These are phyloP conservation scores for Selene dorsalis DNA, from an alignment of 2,797 vertebrate genomes.

Conservation along the genomic window DNA sequence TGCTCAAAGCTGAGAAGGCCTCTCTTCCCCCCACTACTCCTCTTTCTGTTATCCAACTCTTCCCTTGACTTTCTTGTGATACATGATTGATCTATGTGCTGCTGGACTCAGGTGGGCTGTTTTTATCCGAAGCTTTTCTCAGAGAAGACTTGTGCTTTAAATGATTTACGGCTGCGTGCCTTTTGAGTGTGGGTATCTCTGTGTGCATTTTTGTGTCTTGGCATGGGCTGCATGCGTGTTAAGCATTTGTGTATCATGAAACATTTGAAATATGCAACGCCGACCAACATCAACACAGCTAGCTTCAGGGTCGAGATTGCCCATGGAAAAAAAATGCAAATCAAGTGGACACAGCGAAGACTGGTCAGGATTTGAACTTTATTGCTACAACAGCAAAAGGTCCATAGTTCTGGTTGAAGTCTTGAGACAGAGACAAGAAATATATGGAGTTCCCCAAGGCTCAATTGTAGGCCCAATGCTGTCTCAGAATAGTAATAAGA, in stretches of 20 bases:
- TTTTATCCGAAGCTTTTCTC: slow-evolving; percentile 75
- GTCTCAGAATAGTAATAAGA: slow-evolving; percentile 57
- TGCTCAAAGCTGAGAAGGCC: slow-evolving; percentile 53
- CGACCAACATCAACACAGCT: slow-evolving; percentile 17
- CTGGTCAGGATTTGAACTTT: background rate
- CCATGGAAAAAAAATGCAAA: slow-evolving; percentile 29
- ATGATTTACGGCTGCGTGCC: slow-evolving; percentile 79
- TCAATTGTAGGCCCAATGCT: slow-evolving; percentile 52
- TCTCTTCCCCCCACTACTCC: slow-evolving; percentile 23
- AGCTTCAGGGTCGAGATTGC: slow-evolving; percentile 10
- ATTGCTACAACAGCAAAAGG: background rate
- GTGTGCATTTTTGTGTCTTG: slow-evolving; percentile 44
- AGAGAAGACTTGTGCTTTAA: slow-evolving; percentile 73
- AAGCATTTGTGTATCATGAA: slow-evolving; percentile 58
- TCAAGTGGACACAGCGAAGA: background rate
- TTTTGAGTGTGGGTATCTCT: slow-evolving; percentile 62
- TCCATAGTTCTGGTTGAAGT: slow-evolving; percentile 12
- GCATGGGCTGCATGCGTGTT: slow-evolving; percentile 51
- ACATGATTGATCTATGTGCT: slow-evolving; percentile 80
- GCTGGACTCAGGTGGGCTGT: slow-evolving; percentile 79
- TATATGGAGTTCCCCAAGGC: slow-evolving; percentile 55
- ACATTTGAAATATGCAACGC: slow-evolving; percentile 42
- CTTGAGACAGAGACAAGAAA: slow-evolving; percentile 11
- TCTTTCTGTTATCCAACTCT: slow-evolving; percentile 71
- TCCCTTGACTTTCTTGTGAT: slow-evolving; percentile 73